Evolutionary conservation across 2,888 invertebrate species (phyloP).

Genomic region (Liopterus haemorrhoidalis): DNA sequence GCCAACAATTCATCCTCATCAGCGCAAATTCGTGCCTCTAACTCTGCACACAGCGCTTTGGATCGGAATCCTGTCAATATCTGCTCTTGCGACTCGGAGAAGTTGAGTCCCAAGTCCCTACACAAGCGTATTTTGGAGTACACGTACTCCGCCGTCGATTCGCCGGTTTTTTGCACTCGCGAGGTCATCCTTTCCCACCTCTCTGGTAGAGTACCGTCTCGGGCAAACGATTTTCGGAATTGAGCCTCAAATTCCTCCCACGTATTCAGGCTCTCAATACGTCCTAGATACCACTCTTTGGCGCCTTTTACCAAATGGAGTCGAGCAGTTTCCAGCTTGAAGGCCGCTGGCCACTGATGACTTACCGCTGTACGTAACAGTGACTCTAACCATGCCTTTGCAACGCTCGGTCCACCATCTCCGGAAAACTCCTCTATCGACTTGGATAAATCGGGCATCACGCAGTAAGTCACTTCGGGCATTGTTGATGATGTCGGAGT

Average conservation of each 20-base stretch:
- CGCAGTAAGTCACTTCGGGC: neutral
- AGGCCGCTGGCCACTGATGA: slow-evolving; percentile 15
- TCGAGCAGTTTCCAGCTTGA: slow-evolving; percentile 18
- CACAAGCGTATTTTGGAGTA: slow-evolving; percentile 25
- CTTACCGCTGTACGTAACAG: slow-evolving; percentile 1
- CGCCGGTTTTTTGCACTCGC: slow-evolving; percentile 10
- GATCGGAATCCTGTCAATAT: slow-evolving; percentile 24
- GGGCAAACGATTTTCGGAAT: slow-evolving; percentile 17
- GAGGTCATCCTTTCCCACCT: slow-evolving; percentile 21
- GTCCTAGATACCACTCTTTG: slow-evolving; percentile 13
- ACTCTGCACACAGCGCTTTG: slow-evolving; percentile 9
- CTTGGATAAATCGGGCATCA: neutral
- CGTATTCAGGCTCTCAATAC: neutral
- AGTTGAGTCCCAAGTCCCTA: slow-evolving; percentile 10
- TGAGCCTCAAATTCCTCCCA: slow-evolving; percentile 12
- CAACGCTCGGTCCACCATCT: slow-evolving; percentile 2
- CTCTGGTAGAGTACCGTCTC: slow-evolving; percentile 16
- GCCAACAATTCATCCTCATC: slow-evolving; percentile 18
- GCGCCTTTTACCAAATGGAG: slow-evolving; percentile 15
- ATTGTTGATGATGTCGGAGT: too few relatives aligned
- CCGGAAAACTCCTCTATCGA: slow-evolving; percentile 12
- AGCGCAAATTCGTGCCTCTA: slow-evolving; percentile 7
- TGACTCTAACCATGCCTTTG: slow-evolving; percentile 11
- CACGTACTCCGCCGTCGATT: slow-evolving; percentile 21
- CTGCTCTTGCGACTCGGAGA: slow-evolving; percentile 19